Evolutionary conservation across 2,113 vertebrate genomes (phyloP).

Genomic region (Cynocephalus volans): DNA sequence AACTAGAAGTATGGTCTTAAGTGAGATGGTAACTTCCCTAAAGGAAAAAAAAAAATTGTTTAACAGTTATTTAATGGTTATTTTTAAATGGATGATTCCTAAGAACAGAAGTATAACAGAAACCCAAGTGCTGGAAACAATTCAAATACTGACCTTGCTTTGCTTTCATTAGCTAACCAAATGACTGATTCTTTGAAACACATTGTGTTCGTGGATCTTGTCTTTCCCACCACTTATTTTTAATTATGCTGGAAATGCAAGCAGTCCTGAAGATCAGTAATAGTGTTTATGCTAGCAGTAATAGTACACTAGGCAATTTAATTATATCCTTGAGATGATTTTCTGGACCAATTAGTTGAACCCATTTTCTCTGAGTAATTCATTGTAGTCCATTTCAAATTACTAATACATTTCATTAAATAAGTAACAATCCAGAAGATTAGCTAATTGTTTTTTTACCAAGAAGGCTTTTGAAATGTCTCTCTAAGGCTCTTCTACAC

Average conservation of each 20-base stretch:
- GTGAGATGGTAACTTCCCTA: background rate
- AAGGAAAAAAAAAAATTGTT: background rate
- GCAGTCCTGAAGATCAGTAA: conserved; percentile 51
- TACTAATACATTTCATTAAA: conserved; percentile 82
- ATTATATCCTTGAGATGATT: conserved; percentile 84
- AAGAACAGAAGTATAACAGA: conserved; percentile 17
- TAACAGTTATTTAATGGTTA: background rate
- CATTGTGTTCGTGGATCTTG: conserved; percentile 41
- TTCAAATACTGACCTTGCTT: conserved; percentile 2
- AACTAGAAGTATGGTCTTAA: background rate
- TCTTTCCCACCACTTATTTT: conserved; percentile 74
- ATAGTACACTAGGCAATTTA: conserved; percentile 78
- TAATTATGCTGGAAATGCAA: conserved; percentile 73
- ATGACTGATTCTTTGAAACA: conserved; percentile 46
- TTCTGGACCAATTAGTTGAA: conserved; percentile 83
- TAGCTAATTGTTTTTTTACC: conserved; percentile 66
- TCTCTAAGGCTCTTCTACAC: background rate
- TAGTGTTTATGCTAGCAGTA: conserved; percentile 76
- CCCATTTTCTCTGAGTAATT: conserved; percentile 83
- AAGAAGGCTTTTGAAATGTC: conserved; percentile 43
- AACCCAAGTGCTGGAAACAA: background rate
- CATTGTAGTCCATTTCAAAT: conserved; percentile 79
- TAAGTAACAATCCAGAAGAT: conserved; percentile 77
- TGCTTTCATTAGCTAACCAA: conserved; percentile 55
- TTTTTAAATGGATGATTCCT: conserved; percentile 43